Evolutionary conservation across 2,888 invertebrate species (phyloP), one percentile per base, ranked within the genome.

Genomic region (Melanotus villosus): DNA sequence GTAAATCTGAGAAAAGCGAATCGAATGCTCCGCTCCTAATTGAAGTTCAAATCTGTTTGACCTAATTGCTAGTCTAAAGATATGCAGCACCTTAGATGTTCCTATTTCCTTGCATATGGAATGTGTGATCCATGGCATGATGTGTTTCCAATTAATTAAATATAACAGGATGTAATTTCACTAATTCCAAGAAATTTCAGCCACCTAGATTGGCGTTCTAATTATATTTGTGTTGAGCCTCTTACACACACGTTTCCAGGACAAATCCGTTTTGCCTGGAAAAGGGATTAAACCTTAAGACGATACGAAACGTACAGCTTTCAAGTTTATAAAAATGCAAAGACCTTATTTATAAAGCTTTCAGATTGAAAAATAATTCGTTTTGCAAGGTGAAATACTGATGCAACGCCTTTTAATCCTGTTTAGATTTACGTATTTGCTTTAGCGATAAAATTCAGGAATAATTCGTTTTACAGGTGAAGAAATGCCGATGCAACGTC

Each of bases 321-420:
- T 47, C 38, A 16, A 57, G 62, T 41, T 57, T 56, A 50, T 56
- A 65, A 65, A 65, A 57, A 43, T 63, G 52, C 32, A 30, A 38
- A 38, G 16, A 59, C 26, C 26, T 7, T 26, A 7, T 26, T 26
- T 26, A 26, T 16, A 34, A 50, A 34, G 19, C 19, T 10, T n/a
- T 34, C 32, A 62, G 19, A 47, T 47, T 62, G 32, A 50, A 58
- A 58, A 58, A 34, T 58, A 58, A 58, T 69, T 52, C 32, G 10
- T 36, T 68, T 67, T 64, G 67, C 67, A 59, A 64, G 50, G 59
- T n/a, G n/a, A n/a, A 67, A 70, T 68, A 68, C 32, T 65, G 36
- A 36, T 43, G 56, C 38, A 64, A 32, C 45, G 45, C 52, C 30
- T 43, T 47, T 14, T 65, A 19, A 50, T 67, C 38, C 34, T 71